A percentile compares a stretch with the other conserved stretches of the same genome.
Conservation (phyloP, 2,113 vertebrate genomes). For the Otis tarda region DNA sequence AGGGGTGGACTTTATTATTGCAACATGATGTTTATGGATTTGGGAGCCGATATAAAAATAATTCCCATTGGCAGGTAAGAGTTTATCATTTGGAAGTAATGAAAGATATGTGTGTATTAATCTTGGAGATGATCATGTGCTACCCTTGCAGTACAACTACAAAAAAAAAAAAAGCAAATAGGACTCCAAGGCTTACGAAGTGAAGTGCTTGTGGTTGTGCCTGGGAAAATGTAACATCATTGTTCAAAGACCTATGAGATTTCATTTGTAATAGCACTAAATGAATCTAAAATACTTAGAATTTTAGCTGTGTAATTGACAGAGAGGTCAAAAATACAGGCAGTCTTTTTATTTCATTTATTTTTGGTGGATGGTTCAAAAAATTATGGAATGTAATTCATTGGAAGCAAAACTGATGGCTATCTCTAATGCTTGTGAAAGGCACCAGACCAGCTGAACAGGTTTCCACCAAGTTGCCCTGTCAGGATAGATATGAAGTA, state of each 20-base stretch:
- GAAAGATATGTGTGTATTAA: not conserved
- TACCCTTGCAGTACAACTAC: not conserved
- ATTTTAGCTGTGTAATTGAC: not conserved
- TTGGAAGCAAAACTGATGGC: not conserved
- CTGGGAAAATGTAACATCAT: not conserved
- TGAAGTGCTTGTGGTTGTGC: not conserved
- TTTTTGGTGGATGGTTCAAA: not conserved
- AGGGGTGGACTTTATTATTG: not conserved
- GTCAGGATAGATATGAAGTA: not conserved
- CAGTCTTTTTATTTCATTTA: not conserved
- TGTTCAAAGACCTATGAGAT: not conserved
- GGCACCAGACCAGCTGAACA: not conserved
- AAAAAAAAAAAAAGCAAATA: constrained; percentile 1
- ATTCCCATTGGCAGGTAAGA: not conserved
- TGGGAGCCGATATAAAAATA: not conserved
- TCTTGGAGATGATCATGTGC: not conserved
- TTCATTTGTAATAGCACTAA: not conserved
- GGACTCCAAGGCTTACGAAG: not conserved
- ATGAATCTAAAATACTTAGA: not conserved
- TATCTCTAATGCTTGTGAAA: not conserved
- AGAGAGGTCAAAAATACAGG: not conserved
- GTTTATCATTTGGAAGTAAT: not conserved
- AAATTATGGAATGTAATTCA: not conserved
- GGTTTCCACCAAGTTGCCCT: not conserved
- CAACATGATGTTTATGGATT: not conserved